Base-by-base conservation (phyloP, 1,140 invertebrate genomes). In the Zaprionus inermis region DNA sequence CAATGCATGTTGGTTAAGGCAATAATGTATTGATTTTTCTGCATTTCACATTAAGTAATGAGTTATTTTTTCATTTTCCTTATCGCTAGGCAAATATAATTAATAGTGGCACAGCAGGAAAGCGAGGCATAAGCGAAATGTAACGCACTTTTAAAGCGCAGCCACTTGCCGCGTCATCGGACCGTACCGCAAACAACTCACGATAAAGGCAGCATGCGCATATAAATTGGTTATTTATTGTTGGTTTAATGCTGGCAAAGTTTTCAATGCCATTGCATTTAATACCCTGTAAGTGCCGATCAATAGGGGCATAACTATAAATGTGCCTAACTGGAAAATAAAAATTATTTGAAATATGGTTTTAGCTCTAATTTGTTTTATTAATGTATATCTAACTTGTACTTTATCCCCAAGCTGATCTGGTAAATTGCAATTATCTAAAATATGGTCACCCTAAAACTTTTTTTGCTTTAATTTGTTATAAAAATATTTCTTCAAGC, bases 171-270 rank as follows among this genome's bases (percentile, higher is more conserved):
- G 44, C 44, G 44, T 18, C 44, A 49, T 18, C 10, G 18, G 44
- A 22, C 9, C 44, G 44, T 22, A 18, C 9, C 11, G 18, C 44
- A 41, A 69, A 41, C 49, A 63, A 76, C 66, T 65, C 70, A 63
- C 79, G 72, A 88, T 70, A 82, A 86, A 88, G 79, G 79, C 76
- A 86, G 85, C n/a, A 82, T 79, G 76, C 59, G 83, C 83, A 88
- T 86, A 88, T 88, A 88, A 86, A 86, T 86, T 86, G 82, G 76
- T 74, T 88, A 86, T 86, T 86, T 86, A 86, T 88, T 82, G 83
- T 79, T 76, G 67, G 56, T 68, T 78, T 77, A 78, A 72, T 63
- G 49, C 52, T 61, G 14, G 28, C 28, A 41, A 75, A 78, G 61
- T 65, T 44, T 70, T 75, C 75, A 65, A 74, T 75, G 41, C 30